Base-by-base conservation (phyloP, 2,113 vertebrate species). In the Merops nubicus region DNA sequence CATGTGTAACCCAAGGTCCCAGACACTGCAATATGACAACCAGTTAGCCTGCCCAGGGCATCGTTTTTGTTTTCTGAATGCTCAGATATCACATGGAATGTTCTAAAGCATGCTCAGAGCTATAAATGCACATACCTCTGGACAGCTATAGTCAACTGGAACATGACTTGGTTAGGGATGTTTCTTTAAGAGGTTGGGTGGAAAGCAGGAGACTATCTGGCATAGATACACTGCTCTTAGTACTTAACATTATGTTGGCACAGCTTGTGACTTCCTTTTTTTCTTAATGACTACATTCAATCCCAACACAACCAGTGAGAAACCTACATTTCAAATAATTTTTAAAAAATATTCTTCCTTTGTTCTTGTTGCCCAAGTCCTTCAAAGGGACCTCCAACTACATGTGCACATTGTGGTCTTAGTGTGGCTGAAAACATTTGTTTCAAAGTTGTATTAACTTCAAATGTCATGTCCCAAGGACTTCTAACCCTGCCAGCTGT, bases 391-490 rank as follows among this genome's bases (percentile, higher is more conserved):
- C 21, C 26, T 76, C 18, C 17, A 50, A 75, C 31, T 40, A 45
- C 15, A 8, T 0, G 0, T 0, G 0, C 5, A 48, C 31, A 29
- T 59, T 34, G n/a, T 23, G n/a, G 40, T 51, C 31, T 42, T 47
- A 9, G 8, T 3, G 6, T 53, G 75, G 60, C 54, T 84, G 63
- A 60, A 82, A 95, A 79, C 7, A 5, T 23, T 70, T 28, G 10
- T 51, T 89, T 76, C 26, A 40, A 47, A 70, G 48, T n/a, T 59
- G 29, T 25, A 36, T 72, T 79, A 12, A 15, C 15, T 69, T 85
- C 47, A 68, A 63, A 85, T 67, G 51, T 43, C 20, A 22, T 1
- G 3, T 65, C 19, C 56, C 59, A 62, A 74, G 28, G 47, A 70
- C 50, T 20, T 75, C 78, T 63, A 63, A 50, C 26, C 29, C 17